Base-by-base conservation (phyloP, 2,888 invertebrate species). In the Apamea epomidion region DNA sequence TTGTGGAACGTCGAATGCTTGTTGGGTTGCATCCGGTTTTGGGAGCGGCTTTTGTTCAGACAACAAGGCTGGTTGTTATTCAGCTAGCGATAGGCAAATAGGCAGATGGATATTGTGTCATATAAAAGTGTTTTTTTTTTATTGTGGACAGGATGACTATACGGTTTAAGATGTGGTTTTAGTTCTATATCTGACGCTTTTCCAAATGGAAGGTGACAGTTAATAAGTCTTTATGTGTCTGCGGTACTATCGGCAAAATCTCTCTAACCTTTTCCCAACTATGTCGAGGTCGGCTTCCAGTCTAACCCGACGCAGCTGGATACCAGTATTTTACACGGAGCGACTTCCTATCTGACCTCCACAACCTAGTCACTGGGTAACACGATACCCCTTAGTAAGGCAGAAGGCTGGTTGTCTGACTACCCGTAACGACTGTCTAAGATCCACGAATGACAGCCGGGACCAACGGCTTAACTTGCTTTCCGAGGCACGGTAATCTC, bases 21-120 rank as follows among this genome's bases (percentile, higher is more conserved):
- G 45, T 60, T 32, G 62, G 18, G 32, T 70, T 73, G 18, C 2
- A 29, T 85, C 60, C 65, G 51, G 85, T 54, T 32, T 32, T 60
- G 14, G 85, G 60, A 45, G 65, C 51, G 73, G 64, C 37, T 8
- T 65, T 70, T 74, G n/a, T 83, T 60, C 29, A 16, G 60, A 12
- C 10, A 62, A 48, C 25, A n/a, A 21, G 25, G 42, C 10, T 62
- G 32, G 78, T 62, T 67, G 51, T 72, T 58, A 70, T 75, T 62
- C 18, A 29, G 45, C 12, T 62, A 62, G 25, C 68, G 71, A 62
- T 68, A 62, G 37, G 18, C 54, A 48, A 72, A 78, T 70, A 64
- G 16, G 18, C 14, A 18, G 42, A n/a, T 73, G 25, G 7, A 62
- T 74, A 18, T 60, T 60, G 29, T 45, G 29, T 45, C n/a, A 37